Percentiles rank a stretch among this genome's conserved stretches.
These are phyloP conservation scores for Falco columbarius DNA, from an alignment of 2,797 vertebrate genomes.

Conservation along the genomic window DNA sequence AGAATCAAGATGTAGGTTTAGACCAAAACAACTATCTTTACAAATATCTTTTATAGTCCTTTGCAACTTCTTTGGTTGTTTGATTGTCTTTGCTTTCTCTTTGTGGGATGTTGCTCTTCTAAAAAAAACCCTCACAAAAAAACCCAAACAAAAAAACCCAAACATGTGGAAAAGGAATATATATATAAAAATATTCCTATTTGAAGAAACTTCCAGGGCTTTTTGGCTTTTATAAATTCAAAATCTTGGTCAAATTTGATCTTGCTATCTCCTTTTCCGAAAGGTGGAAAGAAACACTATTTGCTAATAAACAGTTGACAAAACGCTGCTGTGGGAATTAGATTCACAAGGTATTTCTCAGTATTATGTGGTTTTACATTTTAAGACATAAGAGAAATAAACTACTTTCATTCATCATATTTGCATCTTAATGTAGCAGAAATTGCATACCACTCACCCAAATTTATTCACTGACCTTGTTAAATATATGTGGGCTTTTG, in stretches of 20 bases:
- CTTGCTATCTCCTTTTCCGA: background rate
- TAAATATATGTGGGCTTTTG: background rate
- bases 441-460: background rate
- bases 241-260: background rate
- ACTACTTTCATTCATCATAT: background rate
- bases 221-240: background rate
- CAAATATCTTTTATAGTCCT: background rate
- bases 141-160: background rate
- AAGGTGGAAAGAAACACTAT: background rate
- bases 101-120: background rate
- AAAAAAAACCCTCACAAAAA: background rate
- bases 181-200: background rate
- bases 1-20: background rate
- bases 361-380: background rate
- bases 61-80: background rate
- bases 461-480: constrained; percentile 9
- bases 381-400: background rate
- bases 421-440: background rate
- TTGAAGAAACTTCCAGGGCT: background rate
- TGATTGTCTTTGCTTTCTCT: background rate
- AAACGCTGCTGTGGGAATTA: background rate
- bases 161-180: background rate
- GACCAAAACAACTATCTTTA: background rate
- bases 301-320: background rate
- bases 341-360: background rate